Base-by-base conservation (phyloP, 1,140 invertebrate species). In the Dendrolimus punctatus region DNA sequence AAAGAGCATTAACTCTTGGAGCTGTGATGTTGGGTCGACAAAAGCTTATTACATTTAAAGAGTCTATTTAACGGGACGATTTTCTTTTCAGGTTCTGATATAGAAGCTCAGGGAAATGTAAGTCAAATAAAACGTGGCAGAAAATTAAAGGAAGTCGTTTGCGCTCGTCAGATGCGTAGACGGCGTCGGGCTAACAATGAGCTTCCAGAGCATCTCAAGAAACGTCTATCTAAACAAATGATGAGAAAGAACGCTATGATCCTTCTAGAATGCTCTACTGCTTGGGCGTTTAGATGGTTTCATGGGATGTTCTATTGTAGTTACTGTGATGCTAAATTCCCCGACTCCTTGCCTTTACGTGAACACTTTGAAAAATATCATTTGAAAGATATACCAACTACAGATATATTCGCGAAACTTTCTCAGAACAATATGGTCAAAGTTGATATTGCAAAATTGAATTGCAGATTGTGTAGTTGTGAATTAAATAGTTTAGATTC, bases 371-470 rank as follows among this genome's bases (percentile, higher is more conserved):
- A 49, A 43, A 43, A 8, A 1, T 54, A 55, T n/a, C 83, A 86
- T 60, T 49, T 76, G 40, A 58, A 64, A 6, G 68, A 76, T 40
- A 10, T 41, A 0, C 76, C 76, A 0, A 81, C 76, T 8, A 72
- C 71, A 48, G 62, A 51, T 48, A 65, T 86, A 23, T 88, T 87
- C 51, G 68, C 77, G 0, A 80, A 87, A 57, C 64, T 87, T 6
- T 80, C 66, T 4, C 86, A 87, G 64, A 85, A 84, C 49, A 87
- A 90, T 55, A 88, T 88, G 68, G 62, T 80, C 4, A 86, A 83
- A 69, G 62, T 85, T 49, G 87, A 58, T 69, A 85, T 73, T 65
- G 66, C 63, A 6, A 55, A 66, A 39, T 62, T 84, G 7, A 52
- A 40, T 8, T 89, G 88, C 61, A 67, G 71, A 5, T 5, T 89